These are phyloP conservation scores for Sminthurinus signatus DNA, from an alignment of 1,140 invertebrate genomes.

Conservation along the genomic window DNA sequence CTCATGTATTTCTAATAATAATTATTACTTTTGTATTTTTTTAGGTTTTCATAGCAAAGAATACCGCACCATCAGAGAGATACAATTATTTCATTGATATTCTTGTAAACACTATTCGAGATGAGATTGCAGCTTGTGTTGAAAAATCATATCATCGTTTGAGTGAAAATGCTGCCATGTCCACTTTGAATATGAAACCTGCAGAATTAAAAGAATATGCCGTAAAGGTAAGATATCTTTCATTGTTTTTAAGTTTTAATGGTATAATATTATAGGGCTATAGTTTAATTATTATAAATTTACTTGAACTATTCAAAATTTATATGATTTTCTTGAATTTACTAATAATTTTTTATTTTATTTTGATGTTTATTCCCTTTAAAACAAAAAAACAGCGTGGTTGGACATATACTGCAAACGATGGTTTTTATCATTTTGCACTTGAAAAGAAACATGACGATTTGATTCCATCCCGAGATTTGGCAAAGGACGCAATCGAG, in stretches of 20 bases:
- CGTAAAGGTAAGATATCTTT: conserved; percentile 28
- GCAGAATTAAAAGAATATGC: conserved; percentile 30
- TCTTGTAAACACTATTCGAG: conserved; percentile 86
- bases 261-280: too few relatives aligned
- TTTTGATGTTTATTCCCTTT: too few relatives aligned
- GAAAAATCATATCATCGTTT: conserved; percentile 93
- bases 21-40: background rate
- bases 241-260: too few relatives aligned
- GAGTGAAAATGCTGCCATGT: conserved; percentile 73
- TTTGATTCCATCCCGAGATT: conserved; percentile 74
- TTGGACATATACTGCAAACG: conserved; percentile 67
- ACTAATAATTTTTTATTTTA: conserved; percentile 16
- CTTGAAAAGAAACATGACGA: conserved; percentile 71
- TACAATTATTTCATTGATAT: conserved; percentile 98
- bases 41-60: conserved; percentile 77
- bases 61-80: conserved; percentile 89
- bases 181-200: conserved; percentile 76
- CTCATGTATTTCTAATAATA: conserved; percentile 6
- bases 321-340: too few relatives aligned
- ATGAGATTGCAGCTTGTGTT: conserved; percentile 93
- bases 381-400: too few relatives aligned
- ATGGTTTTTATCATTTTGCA: conserved; percentile 72
- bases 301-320: too few relatives aligned
- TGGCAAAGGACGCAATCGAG: conserved; percentile 88
- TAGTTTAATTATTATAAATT: too few relatives aligned